Evolutionary conservation across 2,113 vertebrate species (phyloP).

Genomic region (Cyphomyrus discorhynchus): DNA sequence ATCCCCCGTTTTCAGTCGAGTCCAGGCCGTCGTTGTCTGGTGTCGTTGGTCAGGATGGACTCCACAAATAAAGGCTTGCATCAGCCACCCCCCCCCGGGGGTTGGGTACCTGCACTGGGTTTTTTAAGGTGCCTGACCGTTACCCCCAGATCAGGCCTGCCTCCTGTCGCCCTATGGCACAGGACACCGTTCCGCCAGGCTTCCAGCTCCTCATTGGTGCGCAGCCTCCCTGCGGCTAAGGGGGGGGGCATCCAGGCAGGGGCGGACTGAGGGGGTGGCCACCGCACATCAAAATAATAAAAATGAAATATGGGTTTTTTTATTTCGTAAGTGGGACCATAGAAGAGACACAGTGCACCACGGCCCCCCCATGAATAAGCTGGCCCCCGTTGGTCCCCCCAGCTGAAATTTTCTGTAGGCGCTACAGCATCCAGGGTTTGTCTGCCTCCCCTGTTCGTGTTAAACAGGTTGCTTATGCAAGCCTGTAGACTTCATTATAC

Average conservation of each 20-base stretch:
- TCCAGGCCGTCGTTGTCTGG: neutral
- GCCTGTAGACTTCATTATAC: neutral
- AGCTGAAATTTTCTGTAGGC: neutral
- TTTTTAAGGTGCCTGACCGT: neutral
- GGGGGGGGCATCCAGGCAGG: neutral
- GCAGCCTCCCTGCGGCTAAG: neutral
- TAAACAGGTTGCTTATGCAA: neutral
- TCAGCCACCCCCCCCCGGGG: neutral
- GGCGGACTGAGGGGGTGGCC: no score
- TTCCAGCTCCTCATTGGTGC: neutral
- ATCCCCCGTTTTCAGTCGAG: neutral
- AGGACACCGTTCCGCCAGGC: neutral
- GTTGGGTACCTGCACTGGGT: neutral
- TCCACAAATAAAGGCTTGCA: neutral
- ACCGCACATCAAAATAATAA: neutral
- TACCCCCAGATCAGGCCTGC: neutral
- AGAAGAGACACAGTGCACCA: neutral
- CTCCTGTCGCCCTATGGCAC: neutral
- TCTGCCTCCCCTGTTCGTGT: neutral
- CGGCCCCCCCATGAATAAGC: neutral
- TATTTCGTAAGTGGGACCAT: neutral
- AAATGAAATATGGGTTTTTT: neutral
- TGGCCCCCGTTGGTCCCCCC: neutral
- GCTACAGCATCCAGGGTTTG: neutral
- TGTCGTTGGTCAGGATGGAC: neutral